Conservation (phyloP, 2,888 invertebrate genomes). For the Temnothorax ravouxi region DNA sequence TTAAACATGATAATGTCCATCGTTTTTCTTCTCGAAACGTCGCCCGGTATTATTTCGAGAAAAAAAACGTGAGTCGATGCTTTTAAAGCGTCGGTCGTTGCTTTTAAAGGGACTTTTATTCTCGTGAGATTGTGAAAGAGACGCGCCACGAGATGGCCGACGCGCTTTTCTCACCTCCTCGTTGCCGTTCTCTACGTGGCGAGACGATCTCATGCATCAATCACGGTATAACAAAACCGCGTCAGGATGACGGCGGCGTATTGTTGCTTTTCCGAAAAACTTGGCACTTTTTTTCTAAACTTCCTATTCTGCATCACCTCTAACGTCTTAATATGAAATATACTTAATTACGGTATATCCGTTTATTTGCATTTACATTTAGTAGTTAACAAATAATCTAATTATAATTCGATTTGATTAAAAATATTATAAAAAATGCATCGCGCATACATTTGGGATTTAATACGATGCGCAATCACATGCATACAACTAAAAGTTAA, state of each 20-base stretch:
- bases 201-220: conserved; percentile 48
- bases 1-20: conserved; percentile 57
- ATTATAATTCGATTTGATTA: not conserved
- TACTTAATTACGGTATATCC: not conserved
- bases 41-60: conserved; percentile 48
- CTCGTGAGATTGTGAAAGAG: conserved; percentile 49
- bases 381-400: not conserved
- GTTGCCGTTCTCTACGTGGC: conserved; percentile 10
- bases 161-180: conserved; percentile 19
- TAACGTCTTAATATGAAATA: conserved; percentile 21
- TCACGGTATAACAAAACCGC: conserved; percentile 55
- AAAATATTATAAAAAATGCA: not conserved
- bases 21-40: conserved; percentile 61
- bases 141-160: conserved; percentile 14
- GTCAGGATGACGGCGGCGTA: conserved; percentile 19
- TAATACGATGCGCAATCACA: not conserved
- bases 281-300: conserved; percentile 13
- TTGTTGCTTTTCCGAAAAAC: conserved; percentile 18
- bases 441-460: not conserved
- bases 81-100: conserved; percentile 35
- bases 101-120: conserved; percentile 49
- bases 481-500: conserved; percentile 9
- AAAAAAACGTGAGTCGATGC: conserved; percentile 35
- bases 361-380: not conserved
- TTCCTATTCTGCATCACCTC: not conserved